Evolutionary conservation across 2,888 invertebrate genomes (phyloP).

Genomic region (Beris chalybata): DNA sequence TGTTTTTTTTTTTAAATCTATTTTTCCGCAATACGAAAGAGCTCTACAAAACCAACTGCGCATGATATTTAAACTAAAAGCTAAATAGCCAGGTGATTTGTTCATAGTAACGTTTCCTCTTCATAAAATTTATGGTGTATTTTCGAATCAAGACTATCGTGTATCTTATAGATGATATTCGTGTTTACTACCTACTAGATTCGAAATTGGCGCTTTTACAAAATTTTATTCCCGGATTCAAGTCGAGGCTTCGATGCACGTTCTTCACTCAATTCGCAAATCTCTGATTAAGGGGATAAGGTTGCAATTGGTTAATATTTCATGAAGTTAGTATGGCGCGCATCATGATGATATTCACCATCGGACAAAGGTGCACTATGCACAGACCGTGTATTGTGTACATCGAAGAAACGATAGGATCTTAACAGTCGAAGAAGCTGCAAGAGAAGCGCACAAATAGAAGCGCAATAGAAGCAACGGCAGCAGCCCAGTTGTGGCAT

Average conservation of each 20-base stretch:
- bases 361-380: constrained; percentile 3
- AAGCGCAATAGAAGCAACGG: neutral
- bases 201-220: constrained; percentile 1
- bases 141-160: no score
- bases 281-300: constrained; percentile 27
- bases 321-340: constrained; percentile 6
- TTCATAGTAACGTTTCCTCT: no score
- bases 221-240: constrained; percentile 11
- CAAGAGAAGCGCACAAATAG: constrained; percentile 1
- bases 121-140: no score
- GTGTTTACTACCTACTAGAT: neutral
- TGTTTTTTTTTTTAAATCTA: no score
- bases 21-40: no score
- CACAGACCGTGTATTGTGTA: constrained; percentile 1
- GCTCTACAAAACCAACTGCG: no score
- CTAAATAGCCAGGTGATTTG: no score
- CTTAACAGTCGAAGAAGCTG: constrained; percentile 15
- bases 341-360: neutral
- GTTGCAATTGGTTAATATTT: constrained; percentile 28
- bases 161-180: no score
- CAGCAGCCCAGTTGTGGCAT: neutral
- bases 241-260: constrained; percentile 11
- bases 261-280: constrained; percentile 19
- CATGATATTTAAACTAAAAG: no score
- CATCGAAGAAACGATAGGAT: constrained; percentile 2